Conservation (phyloP, 2,888 invertebrate genomes). For the Synanthedon myopaeformis region DNA sequence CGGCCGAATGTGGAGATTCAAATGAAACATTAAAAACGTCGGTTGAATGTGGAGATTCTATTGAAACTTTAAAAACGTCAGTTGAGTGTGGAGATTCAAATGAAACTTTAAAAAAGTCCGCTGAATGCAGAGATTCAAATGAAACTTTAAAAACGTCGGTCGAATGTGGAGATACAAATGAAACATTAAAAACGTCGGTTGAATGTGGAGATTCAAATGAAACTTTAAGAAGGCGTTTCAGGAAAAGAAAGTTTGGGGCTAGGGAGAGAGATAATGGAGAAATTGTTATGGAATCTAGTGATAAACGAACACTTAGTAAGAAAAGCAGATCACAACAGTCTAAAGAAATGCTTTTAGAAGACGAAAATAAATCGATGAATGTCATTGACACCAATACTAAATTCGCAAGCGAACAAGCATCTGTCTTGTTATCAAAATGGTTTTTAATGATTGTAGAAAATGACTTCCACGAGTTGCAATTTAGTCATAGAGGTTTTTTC, state of each 20-base stretch:
- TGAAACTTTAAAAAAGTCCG: not conserved
- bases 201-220: not conserved
- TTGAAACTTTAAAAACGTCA: not conserved
- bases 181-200: not conserved
- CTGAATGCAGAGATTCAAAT: not conserved
- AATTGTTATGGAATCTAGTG: not conserved
- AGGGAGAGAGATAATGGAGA: too few relatives aligned
- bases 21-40: not conserved
- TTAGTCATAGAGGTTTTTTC: slow-evolving; percentile 60
- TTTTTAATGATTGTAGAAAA: slow-evolving; percentile 66
- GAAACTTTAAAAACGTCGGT: not conserved
- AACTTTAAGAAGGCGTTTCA: not conserved
- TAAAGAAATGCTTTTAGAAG: not conserved
- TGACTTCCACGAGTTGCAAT: slow-evolving; percentile 64
- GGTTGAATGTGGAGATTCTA: not conserved
- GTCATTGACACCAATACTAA: too few relatives aligned
- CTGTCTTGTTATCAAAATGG: slow-evolving; percentile 50
- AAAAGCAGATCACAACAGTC: not conserved
- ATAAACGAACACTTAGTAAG: not conserved
- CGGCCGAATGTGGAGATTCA: not conserved
- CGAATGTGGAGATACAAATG: not conserved
- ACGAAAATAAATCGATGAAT: not conserved
- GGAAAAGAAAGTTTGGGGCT: not conserved
- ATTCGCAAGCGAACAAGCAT: too few relatives aligned
- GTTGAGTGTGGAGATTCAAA: not conserved